Evolutionary conservation across 2,113 vertebrate genomes (phyloP).

Genomic region (Solenodon paradoxus): DNA sequence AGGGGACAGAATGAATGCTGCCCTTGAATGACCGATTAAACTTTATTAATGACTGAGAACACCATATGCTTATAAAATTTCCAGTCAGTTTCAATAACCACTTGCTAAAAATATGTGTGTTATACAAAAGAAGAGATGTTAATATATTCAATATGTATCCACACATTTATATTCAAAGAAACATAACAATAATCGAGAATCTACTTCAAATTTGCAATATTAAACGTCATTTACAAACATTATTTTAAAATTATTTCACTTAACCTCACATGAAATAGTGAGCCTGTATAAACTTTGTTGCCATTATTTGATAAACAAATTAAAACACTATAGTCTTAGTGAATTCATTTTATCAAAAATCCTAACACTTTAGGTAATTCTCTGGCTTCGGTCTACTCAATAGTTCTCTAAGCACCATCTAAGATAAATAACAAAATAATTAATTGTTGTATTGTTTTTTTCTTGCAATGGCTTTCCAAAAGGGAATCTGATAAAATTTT

Average conservation of each 20-base stretch:
- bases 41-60: neutral
- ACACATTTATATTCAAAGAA: neutral
- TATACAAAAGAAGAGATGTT: neutral
- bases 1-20: neutral
- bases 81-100: conserved; percentile 3
- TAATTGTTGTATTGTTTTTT: neutral
- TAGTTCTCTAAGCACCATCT: neutral
- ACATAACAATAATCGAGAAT: neutral
- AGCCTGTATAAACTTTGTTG: neutral
- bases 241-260: neutral
- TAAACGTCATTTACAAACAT: neutral
- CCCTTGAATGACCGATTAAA: neutral
- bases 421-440: neutral
- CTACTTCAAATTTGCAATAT: neutral
- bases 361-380: neutral
- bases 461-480: neutral
- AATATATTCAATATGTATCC: neutral
- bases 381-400: neutral
- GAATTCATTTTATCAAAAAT: neutral
- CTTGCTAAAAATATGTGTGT: neutral
- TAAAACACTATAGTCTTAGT: neutral
- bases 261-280: neutral
- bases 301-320: neutral
- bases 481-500: neutral
- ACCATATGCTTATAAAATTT: neutral